Evolutionary conservation across 2,888 invertebrate species (phyloP), one percentile per base, ranked within the genome.

Genomic region (Automeris io): DNA sequence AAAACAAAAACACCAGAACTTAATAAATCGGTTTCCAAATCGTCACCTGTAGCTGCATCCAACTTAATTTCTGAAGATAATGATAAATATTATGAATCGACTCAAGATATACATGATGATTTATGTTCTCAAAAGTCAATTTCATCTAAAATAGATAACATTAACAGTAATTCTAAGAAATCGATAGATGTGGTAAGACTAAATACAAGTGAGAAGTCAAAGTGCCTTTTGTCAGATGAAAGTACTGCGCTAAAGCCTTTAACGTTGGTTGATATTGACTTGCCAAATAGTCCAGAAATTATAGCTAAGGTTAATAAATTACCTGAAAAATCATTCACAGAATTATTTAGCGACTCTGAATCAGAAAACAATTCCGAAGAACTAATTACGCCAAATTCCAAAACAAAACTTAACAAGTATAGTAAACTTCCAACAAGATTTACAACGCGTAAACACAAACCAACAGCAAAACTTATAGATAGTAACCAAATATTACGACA

Each of bases 231-330:
- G n/a, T 75, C 77, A 1, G 79, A 80, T 45, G 11, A 57, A 45
- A 35, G 38, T 6, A 77, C 76, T 7, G 78, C 81, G 0, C 42
- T 57, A n/a, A 51, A 55, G 9, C 47, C 61, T 2, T 49, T 64
- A 5, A 60, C 61, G 39, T 65, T 77, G 31, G 65, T 74, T 44
- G 62, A 69, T 16, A 68, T 61, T 1, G 78, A 81, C 40, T 58
- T 82, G 37, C 82, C 81, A 1, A 62, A 68, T 35, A 85, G 80
- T 42, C 79, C 81, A 57, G 80, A 86, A 65, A 85, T 82, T 32
- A 75, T 76, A 55, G 67, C 55, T 5, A 64, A 54, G 47, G 58
- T 76, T 3, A 51, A 63, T 11, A 19, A 16, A 18, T 8, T 32
- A 18, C 13, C 3, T 19, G 19, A 36, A 37, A 13, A 3, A n/a